Conservation (phyloP, 2,797 vertebrate species). For the Emydoidea blandingii region DNA sequence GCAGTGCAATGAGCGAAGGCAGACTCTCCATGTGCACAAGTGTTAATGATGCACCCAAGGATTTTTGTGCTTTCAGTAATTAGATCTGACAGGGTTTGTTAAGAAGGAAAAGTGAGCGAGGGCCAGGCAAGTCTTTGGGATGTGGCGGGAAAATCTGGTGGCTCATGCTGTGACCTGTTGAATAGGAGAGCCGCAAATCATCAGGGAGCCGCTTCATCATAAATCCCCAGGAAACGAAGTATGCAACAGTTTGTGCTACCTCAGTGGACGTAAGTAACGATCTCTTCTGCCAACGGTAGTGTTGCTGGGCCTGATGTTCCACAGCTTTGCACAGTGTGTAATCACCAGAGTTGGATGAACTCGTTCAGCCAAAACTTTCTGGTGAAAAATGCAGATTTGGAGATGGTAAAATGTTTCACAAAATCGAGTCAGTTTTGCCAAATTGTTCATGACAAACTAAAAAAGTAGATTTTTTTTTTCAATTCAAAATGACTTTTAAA, state of each 20-base stretch:
- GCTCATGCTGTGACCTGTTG: not conserved
- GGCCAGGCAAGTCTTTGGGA: not conserved
- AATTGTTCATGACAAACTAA: not conserved
- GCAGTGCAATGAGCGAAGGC: not conserved
- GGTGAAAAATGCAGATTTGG: not conserved
- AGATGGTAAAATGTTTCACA: not conserved
- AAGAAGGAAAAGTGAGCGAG: not conserved
- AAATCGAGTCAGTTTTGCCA: not conserved
- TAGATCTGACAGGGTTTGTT: not conserved
- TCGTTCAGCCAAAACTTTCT: not conserved
- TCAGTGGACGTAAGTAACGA: not conserved
- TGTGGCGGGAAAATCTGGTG: not conserved
- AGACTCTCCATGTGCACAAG: not conserved
- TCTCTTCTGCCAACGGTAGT: not conserved
- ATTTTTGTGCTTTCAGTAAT: not conserved
- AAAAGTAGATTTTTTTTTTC: not conserved
- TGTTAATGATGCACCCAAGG: not conserved
- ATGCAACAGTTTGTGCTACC: not conserved
- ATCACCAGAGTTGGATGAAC: not conserved
- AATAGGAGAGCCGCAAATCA: not conserved
- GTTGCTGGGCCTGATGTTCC: not conserved
- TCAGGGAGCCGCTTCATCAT: not conserved
- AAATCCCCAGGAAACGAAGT: not conserved
- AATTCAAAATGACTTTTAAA: not conserved
- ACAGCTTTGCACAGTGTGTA: not conserved